A percentile compares a stretch with the other conserved stretches of the same genome.
Conservation (phyloP, 2,113 vertebrate species). For the Actinemys pallida region DNA sequence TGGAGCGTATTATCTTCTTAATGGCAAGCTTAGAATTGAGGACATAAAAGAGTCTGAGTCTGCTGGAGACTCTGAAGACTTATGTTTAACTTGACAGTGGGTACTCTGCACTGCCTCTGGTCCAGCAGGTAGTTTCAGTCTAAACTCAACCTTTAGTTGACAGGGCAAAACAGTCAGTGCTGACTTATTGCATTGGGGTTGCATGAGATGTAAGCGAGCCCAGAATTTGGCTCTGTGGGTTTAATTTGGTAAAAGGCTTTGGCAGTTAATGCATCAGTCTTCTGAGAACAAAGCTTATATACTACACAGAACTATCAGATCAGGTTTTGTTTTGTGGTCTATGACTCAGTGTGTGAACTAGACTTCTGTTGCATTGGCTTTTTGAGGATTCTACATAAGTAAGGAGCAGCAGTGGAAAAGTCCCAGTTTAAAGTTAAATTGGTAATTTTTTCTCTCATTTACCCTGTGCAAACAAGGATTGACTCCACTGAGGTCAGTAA, state of each 20-base stretch:
- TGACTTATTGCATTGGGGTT: background rate
- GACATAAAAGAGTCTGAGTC: background rate
- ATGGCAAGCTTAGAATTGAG: background rate
- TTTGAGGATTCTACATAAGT: background rate
- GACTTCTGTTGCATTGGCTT: background rate
- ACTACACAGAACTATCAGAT: background rate
- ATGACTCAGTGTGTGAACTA: background rate
- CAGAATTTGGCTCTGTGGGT: background rate
- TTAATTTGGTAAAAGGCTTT: background rate
- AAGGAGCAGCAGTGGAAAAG: background rate
- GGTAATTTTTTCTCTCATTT: background rate
- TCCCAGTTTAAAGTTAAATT: background rate
- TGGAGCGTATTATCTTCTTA: background rate
- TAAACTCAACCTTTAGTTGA: background rate
- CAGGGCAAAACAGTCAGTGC: background rate
- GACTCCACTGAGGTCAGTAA: background rate
- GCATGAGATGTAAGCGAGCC: accelerated
- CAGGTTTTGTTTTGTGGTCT: background rate
- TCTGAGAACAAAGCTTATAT: background rate
- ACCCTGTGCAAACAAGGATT: background rate
- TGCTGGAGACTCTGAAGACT: background rate
- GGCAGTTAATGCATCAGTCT: background rate
- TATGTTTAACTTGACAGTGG: background rate
- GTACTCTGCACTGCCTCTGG: background rate
- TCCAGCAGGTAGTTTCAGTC: background rate